phyloP scores from a whole-genome alignment of 2,113 vertebrate genomes.

The Ceuthmochares aereus region DNA sequence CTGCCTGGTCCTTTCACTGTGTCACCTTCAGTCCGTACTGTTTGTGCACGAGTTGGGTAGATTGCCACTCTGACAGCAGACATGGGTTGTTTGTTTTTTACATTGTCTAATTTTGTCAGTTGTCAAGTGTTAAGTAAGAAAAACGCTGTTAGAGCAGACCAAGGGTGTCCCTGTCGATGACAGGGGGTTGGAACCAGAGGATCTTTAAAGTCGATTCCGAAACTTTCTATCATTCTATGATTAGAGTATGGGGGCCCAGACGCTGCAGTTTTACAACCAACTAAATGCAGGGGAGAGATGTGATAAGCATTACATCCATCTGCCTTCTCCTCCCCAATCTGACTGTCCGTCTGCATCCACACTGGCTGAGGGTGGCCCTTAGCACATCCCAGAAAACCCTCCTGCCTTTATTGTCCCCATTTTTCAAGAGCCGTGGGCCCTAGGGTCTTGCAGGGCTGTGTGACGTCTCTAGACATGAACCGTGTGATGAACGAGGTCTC shows the following conservation, averaged over 20 bases:
- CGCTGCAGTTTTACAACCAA: background rate
- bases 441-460: background rate
- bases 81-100: background rate
- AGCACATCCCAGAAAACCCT: background rate
- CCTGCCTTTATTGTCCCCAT: background rate
- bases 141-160: background rate
- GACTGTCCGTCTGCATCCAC: background rate
- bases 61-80: background rate
- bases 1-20: background rate
- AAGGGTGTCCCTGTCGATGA: too few relatives aligned
- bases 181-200: too few relatives aligned
- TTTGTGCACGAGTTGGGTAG: background rate
- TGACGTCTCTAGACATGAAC: background rate
- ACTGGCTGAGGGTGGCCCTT: background rate
- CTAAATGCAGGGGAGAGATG: fast-evolving
- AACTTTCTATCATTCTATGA: background rate
- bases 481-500: background rate
- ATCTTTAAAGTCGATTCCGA: too few relatives aligned
- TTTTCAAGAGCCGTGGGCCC: background rate
- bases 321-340: background rate
- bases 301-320: background rate
- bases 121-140: background rate
- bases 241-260: background rate
- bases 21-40: background rate
- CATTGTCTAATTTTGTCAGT: background rate